Base-by-base conservation (phyloP, 1,140 invertebrate genomes). In the Leptinotarsa defecta region DNA sequence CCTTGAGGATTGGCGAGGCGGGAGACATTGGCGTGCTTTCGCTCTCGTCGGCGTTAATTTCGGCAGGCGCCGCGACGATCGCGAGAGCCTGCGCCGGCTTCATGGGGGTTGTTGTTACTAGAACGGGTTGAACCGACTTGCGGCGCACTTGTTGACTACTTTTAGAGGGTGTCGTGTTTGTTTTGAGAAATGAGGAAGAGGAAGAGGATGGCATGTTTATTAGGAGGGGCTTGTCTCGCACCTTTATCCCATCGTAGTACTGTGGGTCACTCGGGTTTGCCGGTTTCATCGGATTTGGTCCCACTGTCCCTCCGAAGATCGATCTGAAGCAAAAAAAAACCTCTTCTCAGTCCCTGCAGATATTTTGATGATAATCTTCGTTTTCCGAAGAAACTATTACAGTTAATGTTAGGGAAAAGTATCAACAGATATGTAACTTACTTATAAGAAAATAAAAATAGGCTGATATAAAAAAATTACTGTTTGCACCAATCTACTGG, bases 261-360 rank as follows among this genome's bases (percentile, higher is more conserved):
- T 90, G 89, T 34, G 89, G 88, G 3, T 92, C 91, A 4, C 87
- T 88, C 0, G 88, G 81, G 27, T 85, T 86, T 22, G 86, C 86
- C 3, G 86, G 81, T 76, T 91, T 93, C 61, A 92, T 85, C 13
- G 89, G 89, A 82, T 92, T 93, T 11, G 94, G 94, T 3, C 94
- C 94, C 13, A 95, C 92, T 11, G 88, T 90, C 19, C 89, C 90
- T 19, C 93, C 94, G 83, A 95, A 95, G 27, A 94, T 92, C 67
- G 91, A 91, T 80, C 94, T 94, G 72, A 15, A 81, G 77, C 27
- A 68, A 48, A 57, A 49, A 6, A 24, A 20, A 57, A 61, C 1
- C n/a, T 68, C 67, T 13, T 6, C 4, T 65, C 4, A 34, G 34
- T 48, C 3, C 0, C 13, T 57, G 52, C 52, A 57, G n/a, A 5